These are phyloP conservation scores for Cheilinus undulatus DNA, from an alignment of 2,113 vertebrate genomes.

Conservation along the genomic window DNA sequence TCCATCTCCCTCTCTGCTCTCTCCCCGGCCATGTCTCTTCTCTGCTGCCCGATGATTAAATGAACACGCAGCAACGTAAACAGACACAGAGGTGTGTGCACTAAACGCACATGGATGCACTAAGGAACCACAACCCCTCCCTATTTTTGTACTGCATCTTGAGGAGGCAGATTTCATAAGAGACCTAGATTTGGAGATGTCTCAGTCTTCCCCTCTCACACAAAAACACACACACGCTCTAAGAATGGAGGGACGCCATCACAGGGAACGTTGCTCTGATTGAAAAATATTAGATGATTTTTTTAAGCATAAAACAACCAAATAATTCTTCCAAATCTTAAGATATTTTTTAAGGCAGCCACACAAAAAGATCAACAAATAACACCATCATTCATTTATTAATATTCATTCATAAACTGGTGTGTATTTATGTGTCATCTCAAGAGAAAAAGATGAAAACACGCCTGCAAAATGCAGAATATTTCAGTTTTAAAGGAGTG, in stretches of 20 bases:
- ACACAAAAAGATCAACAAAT: neutral
- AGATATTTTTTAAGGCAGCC: neutral
- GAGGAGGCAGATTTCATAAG: slow-evolving; percentile 69
- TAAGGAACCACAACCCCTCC: slow-evolving; percentile 29
- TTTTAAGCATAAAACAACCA: neutral
- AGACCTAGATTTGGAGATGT: slow-evolving; percentile 66
- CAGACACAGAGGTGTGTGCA: slow-evolving; percentile 20
- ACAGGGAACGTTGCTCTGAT: slow-evolving; percentile 16
- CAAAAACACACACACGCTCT: slow-evolving; percentile 9
- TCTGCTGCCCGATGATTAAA: slow-evolving; percentile 59
- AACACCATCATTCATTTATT: neutral
- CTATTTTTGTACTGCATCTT: slow-evolving; percentile 56
- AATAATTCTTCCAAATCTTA: neutral
- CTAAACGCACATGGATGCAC: slow-evolving; percentile 7
- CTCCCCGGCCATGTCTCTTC: slow-evolving; percentile 10
- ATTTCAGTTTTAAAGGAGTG: neutral
- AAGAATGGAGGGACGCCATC: slow-evolving; percentile 4
- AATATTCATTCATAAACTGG: neutral
- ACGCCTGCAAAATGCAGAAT: neutral
- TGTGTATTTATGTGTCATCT: slow-evolving; percentile 2
- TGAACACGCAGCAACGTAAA: slow-evolving; percentile 61
- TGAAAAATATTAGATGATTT: neutral
- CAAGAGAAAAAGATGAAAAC: neutral
- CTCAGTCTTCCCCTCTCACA: slow-evolving; percentile 16
- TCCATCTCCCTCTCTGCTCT: no score